Evolutionary conservation across 2,888 invertebrate genomes (phyloP), one percentile per base, ranked within the genome.

Genomic region (Halictus ligatus): DNA sequence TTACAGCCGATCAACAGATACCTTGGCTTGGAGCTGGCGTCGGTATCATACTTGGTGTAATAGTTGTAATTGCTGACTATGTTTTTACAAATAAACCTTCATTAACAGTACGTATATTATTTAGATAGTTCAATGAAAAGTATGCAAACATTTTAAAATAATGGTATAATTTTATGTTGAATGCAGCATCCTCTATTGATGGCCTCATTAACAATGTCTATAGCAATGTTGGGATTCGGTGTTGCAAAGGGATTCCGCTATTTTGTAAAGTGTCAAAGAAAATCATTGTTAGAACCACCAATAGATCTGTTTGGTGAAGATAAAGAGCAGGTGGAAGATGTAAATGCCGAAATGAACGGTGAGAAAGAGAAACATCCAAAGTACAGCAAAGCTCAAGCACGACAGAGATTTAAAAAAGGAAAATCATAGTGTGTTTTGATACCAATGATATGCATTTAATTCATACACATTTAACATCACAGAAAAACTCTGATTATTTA

Each of bases 21-120:
- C 97, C 97, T 72, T 98, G 97, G 97, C 95, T 98, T 67, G 97
- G 97, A 87, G 97, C 97, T 85, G 97, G 97, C 76, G 95, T 97
- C 89, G 98, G 98, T 13, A 96, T 98, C 80, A 96, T 97, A 85
- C 92, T 97, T 84, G 97, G 97, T 48, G 97, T 97, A 86, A 95
- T 96, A 75, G 96, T 98, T 88, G 97, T 97, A 78, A 96, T 97
- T 88, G 96, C 97, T 82, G 98, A 98, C 95, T 97, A 97, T 91
- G 95, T 96, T 82, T 95, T 97, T 87, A 97, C 97, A 64, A 95
- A 96, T 88, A 97, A 96, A 92, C 97, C 97, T 72, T 97, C 96
- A 83, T 94, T 97, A 91, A 95, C 96, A 89, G 97, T 97, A 95
- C 96, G 96, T 95, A 91, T 46, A 71, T 71, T 43, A 60, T 15